Evolutionary conservation across 30 jellyfish, hydroid and myxozoan genomes (phyloP), one percentile per base, ranked within the genome.

Genomic region (Turritopsis dohrnii): DNA sequence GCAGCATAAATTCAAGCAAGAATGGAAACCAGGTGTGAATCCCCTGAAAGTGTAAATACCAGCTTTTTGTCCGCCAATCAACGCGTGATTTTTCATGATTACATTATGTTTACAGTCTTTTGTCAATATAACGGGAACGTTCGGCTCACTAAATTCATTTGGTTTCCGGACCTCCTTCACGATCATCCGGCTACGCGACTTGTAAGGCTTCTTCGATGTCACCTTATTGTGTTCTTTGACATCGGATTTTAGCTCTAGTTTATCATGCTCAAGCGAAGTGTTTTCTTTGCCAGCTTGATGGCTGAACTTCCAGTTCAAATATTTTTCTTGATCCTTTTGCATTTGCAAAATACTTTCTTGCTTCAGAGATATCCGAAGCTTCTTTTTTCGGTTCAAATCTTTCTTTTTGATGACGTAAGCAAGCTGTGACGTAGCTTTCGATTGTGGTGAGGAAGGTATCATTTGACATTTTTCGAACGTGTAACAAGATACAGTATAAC

Each of bases 61-160:
- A 19, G 99, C 99, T 29, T 90, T 89, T 75, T 88, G 96, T 31
- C 99, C 99, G 9, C 96, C 99, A 31, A 89, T 88, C 89, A 94
- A 74, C 24, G 88, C 95, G 77, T 88, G 88, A 77, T 94, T 85
- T n/a, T 76, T 79, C 28, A 87, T 65, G 18, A 94, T 82, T 19
- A 79, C 76, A 71, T 86, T 89, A 71, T 89, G 95, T 22, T 90
- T 85, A 80, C 99, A 94, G 9, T 90, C 90, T 53, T 71, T 76
- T 23, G 96, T 88, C 24, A 94, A 85, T 31, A 87, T 89, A 31
- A 80, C 80, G 17, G 96, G 96, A n/a, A 94, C 92, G 41, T 94
- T 94, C 3, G 97, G 95, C 81, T 90, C 97, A 27, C 86, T 95
- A 16, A 82, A 41, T 23, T 19, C 93, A 31, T 69, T 21, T 19